Conservation (phyloP, 1,140 invertebrate genomes). For the Lethrus apterus region DNA sequence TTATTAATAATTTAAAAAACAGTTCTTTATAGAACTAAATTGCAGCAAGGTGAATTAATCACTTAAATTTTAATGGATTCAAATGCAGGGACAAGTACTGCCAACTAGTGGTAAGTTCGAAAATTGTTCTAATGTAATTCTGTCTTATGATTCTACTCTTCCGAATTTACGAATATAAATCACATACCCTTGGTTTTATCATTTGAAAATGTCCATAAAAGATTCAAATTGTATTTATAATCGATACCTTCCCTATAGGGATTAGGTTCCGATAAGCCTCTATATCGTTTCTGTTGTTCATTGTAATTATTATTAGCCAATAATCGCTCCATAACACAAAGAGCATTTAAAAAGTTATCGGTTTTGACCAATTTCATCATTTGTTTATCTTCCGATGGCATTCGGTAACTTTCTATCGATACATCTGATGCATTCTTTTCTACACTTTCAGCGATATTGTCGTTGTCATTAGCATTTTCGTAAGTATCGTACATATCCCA, state of each 20-base stretch:
- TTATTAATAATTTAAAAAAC: too few relatives aligned
- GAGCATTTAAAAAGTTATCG: slow-evolving; percentile 50
- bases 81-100: too few relatives aligned
- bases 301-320: slow-evolving; percentile 59
- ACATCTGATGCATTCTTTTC: slow-evolving; percentile 23
- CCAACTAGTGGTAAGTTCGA: too few relatives aligned
- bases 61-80: too few relatives aligned
- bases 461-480: slow-evolving; percentile 38
- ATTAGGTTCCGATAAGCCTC: slow-evolving; percentile 48
- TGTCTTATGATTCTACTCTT: too few relatives aligned
- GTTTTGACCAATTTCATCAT: slow-evolving; percentile 38
- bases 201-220: slow-evolving; percentile 56
- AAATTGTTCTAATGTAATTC: too few relatives aligned
- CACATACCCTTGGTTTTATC: slow-evolving; percentile 37
- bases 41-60: too few relatives aligned
- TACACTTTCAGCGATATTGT: slow-evolving; percentile 26
- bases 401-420: slow-evolving; percentile 28
- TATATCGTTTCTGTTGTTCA: slow-evolving; percentile 55
- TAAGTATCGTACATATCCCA: slow-evolving; percentile 69
- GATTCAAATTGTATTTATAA: slow-evolving; percentile 54
- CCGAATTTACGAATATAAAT: too few relatives aligned
- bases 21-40: background rate
- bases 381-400: slow-evolving; percentile 33
- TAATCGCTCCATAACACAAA: slow-evolving; percentile 57
- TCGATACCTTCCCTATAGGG: slow-evolving; percentile 51